Evolutionary conservation across 2,113 vertebrate species (phyloP).

Genomic region (Engystomops pustulosus): DNA sequence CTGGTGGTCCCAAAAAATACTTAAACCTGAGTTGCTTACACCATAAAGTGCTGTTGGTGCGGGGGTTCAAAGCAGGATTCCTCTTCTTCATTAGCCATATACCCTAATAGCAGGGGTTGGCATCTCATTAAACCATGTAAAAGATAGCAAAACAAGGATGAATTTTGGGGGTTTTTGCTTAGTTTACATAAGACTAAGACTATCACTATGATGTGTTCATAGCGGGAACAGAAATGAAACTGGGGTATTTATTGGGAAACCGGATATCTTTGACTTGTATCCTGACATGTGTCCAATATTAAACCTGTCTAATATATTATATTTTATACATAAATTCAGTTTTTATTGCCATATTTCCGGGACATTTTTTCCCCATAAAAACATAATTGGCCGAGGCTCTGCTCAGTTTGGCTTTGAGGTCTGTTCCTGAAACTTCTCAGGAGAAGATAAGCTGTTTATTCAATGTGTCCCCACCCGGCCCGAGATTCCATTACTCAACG

Average conservation of each 20-base stretch:
- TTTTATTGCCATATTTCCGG: slow-evolving; percentile 42
- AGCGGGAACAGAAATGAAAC: not conserved
- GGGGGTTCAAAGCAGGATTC: too few species aligned
- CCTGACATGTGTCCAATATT: slow-evolving; percentile 27
- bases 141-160: too few species aligned
- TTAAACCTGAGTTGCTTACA: too few species aligned
- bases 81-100: too few species aligned
- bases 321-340: slow-evolving; percentile 47
- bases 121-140: too few species aligned
- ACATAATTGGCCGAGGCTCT: slow-evolving; percentile 19
- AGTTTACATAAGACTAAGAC: not conserved
- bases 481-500: slow-evolving; percentile 46
- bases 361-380: slow-evolving; percentile 44
- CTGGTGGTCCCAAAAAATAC: too few species aligned
- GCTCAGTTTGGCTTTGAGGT: slow-evolving; percentile 39
- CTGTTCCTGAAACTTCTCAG: slow-evolving; percentile 48
- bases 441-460: slow-evolving; percentile 50
- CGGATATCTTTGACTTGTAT: slow-evolving; percentile 3
- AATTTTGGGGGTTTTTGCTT: not conserved
- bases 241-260: slow-evolving; percentile 31
- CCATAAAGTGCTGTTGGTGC: too few species aligned
- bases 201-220: not conserved
- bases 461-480: slow-evolving; percentile 37
- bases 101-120: too few species aligned
- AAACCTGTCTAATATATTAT: slow-evolving; percentile 38